phyloP scores from a whole-genome alignment of 2,113 vertebrate genomes.

The Oostethus manadensis region DNA sequence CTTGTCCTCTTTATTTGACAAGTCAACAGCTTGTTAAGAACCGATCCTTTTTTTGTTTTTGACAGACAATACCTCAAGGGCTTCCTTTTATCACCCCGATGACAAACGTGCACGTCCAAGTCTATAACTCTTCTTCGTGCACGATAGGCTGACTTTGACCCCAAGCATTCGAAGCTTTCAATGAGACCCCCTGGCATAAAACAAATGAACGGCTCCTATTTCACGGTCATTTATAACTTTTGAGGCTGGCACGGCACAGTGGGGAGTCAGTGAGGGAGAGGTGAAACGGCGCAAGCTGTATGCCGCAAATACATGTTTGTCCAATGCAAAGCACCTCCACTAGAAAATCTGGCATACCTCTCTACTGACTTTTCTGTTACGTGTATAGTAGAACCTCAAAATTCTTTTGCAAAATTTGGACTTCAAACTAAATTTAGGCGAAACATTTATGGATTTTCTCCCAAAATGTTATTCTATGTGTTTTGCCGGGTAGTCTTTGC shows the following conservation, averaged over 20 bases:
- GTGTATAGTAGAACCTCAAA: neutral
- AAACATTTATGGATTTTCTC: no score
- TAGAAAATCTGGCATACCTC: no score
- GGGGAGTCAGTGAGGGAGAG: constrained; percentile 25
- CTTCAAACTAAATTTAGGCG: neutral
- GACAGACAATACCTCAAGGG: constrained; percentile 32
- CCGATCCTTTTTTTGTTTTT: constrained; percentile 21
- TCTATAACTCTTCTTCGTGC: constrained; percentile 50
- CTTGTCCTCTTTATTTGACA: constrained; percentile 30
- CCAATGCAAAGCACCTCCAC: neutral
- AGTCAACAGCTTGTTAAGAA: constrained; percentile 17
- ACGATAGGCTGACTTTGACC: constrained; percentile 60
- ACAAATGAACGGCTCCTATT: constrained; percentile 44
- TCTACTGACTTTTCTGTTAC: neutral
- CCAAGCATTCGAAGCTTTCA: constrained; percentile 50
- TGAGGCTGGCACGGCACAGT: constrained; percentile 38
- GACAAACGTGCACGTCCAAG: constrained; percentile 50
- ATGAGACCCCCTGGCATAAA: constrained; percentile 36
- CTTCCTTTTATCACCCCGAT: constrained; percentile 58
- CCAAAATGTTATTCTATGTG: no score
- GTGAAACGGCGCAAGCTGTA: constrained; percentile 23
- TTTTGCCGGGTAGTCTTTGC: no score
- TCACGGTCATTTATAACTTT: constrained; percentile 53
- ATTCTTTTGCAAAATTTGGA: neutral
- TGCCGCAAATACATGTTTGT: constrained; percentile 12